Base-by-base conservation (phyloP, 1,140 invertebrate genomes). In the Drosophila sp. region DNA sequence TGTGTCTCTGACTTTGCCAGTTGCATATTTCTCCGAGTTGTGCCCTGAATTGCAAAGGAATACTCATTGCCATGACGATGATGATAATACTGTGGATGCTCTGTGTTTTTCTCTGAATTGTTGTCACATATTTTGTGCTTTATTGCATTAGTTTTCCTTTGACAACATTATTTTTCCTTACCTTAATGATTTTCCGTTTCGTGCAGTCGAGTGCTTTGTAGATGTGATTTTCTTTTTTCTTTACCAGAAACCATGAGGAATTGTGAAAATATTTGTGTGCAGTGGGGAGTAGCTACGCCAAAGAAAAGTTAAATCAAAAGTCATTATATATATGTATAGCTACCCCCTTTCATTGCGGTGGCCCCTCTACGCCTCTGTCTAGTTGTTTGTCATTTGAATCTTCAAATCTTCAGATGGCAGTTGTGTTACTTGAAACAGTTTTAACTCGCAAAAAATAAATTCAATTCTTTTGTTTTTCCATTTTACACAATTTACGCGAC, bases 391-490 rank as follows among this genome's bases (percentile, higher is more conserved):
- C 75, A 68, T 75, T 72, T 62, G 75, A 74, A 56, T 75, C 60
- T 7, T 50, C 47, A 72, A 78, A 60, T 78, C 35, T 70, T 76
- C 75, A 74, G 44, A 55, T 41, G 60, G 60, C 57, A 66, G 54
- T 65, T 67, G 17, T 38, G 66, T 35, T 56, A 60, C 44, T 50
- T 50, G 8, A 27, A 27, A 50, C 23, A 50, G 23, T 50, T 50
- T 50, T 50, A 50, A 50, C 44, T 27, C 23, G 61, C 57, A 29
- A 40, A 29, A 70, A 85, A 82, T 72, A 76, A 79, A 87, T 77
- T 87, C 80, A 74, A 72, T 87, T 83, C 76, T 74, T 79, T 86
- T 68, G 69, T 70, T 83, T 76, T 87, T 61, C 68, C 74, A 75
- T 75, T 83, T 66, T 73, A 56, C 62, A 68, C 44, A 50, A 50